Evolutionary conservation across 2,113 vertebrate genomes (phyloP).

Genomic region (Colistium nudipinnis): DNA sequence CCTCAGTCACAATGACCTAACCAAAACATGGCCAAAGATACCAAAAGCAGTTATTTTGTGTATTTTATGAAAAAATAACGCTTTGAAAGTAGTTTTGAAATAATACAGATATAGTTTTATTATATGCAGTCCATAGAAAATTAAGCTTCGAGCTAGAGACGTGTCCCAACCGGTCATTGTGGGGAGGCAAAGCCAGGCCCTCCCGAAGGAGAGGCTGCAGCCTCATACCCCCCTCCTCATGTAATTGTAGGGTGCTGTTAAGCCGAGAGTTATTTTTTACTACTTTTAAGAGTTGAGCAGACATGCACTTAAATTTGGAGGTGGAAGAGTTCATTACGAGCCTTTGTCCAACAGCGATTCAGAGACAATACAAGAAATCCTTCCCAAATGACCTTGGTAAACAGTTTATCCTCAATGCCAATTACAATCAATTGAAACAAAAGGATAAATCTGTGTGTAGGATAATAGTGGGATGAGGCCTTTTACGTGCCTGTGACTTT

Average conservation of each 20-base stretch:
- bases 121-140: slow-evolving; percentile 7
- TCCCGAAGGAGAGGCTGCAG: slow-evolving; percentile 41
- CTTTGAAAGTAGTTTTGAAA: neutral
- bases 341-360: slow-evolving; percentile 29
- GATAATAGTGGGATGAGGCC: neutral
- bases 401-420: neutral
- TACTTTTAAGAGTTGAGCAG: slow-evolving; percentile 60
- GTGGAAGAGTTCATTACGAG: slow-evolving; percentile 59
- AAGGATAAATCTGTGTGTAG: neutral
- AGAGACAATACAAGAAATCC: neutral
- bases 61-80: neutral
- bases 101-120: neutral
- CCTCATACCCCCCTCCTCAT: slow-evolving; percentile 60
- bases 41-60: neutral
- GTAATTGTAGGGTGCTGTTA: slow-evolving; percentile 71
- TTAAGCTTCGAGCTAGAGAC: neutral
- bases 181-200: slow-evolving; percentile 9
- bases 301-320: slow-evolving; percentile 45
- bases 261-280: slow-evolving; percentile 71
- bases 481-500: slow-evolving; percentile 55
- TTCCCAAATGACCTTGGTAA: neutral
- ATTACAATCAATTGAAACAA: neutral
- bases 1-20: too few species aligned
- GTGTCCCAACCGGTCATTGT: slow-evolving; percentile 13
- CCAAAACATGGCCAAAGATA: too few species aligned